Base-by-base conservation (phyloP, 2,113 vertebrate species). In the Sakesphorus luctuosus region DNA sequence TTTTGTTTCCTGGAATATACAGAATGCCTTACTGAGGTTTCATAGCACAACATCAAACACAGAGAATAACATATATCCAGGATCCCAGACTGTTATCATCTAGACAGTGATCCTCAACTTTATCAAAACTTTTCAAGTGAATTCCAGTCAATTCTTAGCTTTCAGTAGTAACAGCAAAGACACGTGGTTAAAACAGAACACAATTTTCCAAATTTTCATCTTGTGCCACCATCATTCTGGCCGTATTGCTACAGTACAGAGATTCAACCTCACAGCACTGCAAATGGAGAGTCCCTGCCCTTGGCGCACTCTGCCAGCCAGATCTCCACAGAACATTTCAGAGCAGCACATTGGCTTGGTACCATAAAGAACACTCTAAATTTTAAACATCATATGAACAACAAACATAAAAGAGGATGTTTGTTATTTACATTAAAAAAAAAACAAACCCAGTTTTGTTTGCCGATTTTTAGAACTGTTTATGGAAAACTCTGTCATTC, bases 241-340 rank as follows among this genome's bases (percentile, higher is more conserved):
- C 4, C 10, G 50, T 21, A 33, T 29, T 61, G 6, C 13, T 65
- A 6, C 0, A 47, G 24, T 2, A 44, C 1, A 65, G 18, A 11
- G 44, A 59, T 84, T 91, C 49, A 83, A 28, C 38, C 23, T 56
- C 61, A n/a, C 18, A 65, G n/a, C 29, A 67, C 20, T 47, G 13
- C 21, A 63, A 53, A 40, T 1, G 11, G 46, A 3, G 2, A 81
- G 15, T 28, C 1, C 2, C 15, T 31, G 55, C 25, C 36, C 19
- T 33, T 52, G 19, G 38, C 19, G n/a, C 43, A 9, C 52, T 50
- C 44, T 61, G 52, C 11, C 58, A 90, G 35, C 13, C 43, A 15
- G 56, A 59, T 50, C 35, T n/a, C 24, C 5, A 11, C 1, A 2
- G 65, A 89, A 73, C 17, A 35, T 65, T 38, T 44, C 69, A 87